Base-by-base conservation (phyloP, 2,888 invertebrate genomes). In the Digitonthophagus gazella region DNA sequence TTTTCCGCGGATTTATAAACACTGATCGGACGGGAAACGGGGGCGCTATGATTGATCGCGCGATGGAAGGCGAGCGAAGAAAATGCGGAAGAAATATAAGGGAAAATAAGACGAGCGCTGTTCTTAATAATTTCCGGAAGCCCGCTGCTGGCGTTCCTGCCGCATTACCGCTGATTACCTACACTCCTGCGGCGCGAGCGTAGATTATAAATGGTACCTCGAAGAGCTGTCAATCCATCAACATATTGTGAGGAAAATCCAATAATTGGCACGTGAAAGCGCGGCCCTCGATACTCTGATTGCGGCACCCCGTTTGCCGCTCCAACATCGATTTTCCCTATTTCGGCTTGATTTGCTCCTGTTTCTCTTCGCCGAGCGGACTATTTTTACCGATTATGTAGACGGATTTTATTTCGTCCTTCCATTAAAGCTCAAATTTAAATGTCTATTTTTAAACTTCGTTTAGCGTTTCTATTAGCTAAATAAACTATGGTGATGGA, bases 141-240 rank as follows among this genome's bases (percentile, higher is more conserved):
- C 28, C 28, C 28, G 28, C 8, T 44, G 28, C 28, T 11, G 3
- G 28, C 28, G 28, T 44, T 3, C 28, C 28, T 44, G 28, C 28
- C 28, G 28, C 28, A 44, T 44, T 44, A 44, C 28, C 28, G 28
- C 28, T 44, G 28, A 44, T 44, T 44, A 44, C 28, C 28, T 44
- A 44, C 28, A 44, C 28, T 44, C 28, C 28, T 44, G 28, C 28
- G 28, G 28, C 28, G 28, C 28, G 28, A 44, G 28, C 28, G 28
- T 11, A 44, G 28, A 44, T 44, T 44, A 44, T 58, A 58, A 58
- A 58, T 58, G 15, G 58, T 58, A 58, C 15, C 61, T 19, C 19
- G 61, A 61, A 20, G 61, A 61, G 61, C 61, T 61, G 61, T 61
- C 61, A 61, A 61, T 61, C 61, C 61, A 20, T 61, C 61, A 61